Percentiles rank a stretch among this genome's conserved stretches.
Evolutionary conservation across 2,888 invertebrate genomes (phyloP).

Genomic region (Acleris emargana): DNA sequence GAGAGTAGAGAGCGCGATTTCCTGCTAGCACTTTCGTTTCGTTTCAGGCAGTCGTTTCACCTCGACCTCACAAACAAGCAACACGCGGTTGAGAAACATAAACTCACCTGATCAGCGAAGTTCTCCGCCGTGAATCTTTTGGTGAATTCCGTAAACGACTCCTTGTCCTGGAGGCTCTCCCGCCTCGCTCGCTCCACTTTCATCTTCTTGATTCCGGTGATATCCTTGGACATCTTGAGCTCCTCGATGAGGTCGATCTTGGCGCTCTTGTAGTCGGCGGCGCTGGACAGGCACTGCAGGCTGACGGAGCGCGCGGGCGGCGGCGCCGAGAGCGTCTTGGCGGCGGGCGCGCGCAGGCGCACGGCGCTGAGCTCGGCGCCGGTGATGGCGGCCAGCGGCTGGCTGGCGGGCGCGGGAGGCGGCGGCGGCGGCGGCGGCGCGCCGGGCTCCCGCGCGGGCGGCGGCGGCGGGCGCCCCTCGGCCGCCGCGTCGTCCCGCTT

Average conservation of each 20-base stretch:
- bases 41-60: slow-evolving; percentile 10
- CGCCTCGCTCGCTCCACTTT: slow-evolving; percentile 94
- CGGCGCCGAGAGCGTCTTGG: slow-evolving; percentile 93
- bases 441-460: slow-evolving; percentile 71
- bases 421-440: slow-evolving; percentile 68
- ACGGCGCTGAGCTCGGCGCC: slow-evolving; percentile 94
- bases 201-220: slow-evolving; percentile 96
- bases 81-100: slow-evolving; percentile 40
- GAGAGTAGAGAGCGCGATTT: slow-evolving; percentile 16
- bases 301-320: slow-evolving; percentile 89
- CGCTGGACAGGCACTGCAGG: slow-evolving; percentile 87
- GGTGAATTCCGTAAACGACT: slow-evolving; percentile 92
- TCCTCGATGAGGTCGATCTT: slow-evolving; percentile 96
- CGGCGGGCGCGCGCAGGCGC: slow-evolving; percentile 88
- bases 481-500: slow-evolving; percentile 79
- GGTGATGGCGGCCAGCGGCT: slow-evolving; percentile 94
- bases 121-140: slow-evolving; percentile 93
- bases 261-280: slow-evolving; percentile 87
- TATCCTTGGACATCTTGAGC: slow-evolving; percentile 95
- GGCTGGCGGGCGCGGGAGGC: slow-evolving; percentile 75
- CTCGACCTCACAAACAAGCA: slow-evolving; percentile 18
- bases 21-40: slow-evolving; percentile 18
- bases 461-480: slow-evolving; percentile 85
- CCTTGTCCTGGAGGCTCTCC: slow-evolving; percentile 92
- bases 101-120: slow-evolving; percentile 94